Percentiles rank a stretch among this genome's conserved stretches.
Conservation (phyloP, 2,888 invertebrate species). For the Podotricha telesiphe region DNA sequence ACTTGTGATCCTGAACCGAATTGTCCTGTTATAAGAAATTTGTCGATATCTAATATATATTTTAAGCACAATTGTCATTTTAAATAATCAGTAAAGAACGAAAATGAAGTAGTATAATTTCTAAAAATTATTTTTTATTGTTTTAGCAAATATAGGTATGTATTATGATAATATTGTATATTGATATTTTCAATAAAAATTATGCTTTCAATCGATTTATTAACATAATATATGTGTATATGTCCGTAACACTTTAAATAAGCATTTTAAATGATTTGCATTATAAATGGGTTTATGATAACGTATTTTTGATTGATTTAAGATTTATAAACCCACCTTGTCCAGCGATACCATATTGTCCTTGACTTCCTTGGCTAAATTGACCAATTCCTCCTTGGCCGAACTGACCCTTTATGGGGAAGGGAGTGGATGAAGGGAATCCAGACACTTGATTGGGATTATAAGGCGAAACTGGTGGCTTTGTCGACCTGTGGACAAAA, state of each 20-base stretch:
- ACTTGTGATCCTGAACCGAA: conserved; percentile 36
- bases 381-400: conserved; percentile 43
- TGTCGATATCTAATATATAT: background rate
- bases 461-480: conserved; percentile 54
- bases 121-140: background rate
- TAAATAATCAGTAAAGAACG: background rate
- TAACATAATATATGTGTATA: background rate
- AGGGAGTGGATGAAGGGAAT: conserved; percentile 37
- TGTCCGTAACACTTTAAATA: background rate
- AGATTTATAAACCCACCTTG: conserved; percentile 36
- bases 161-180: background rate
- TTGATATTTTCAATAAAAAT: background rate
- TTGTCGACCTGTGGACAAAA: conserved; percentile 47
- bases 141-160: background rate
- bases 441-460: conserved; percentile 58
- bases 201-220: conserved; percentile 1
- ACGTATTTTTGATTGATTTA: conserved; percentile 10
- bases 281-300: background rate
- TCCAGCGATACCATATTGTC: conserved; percentile 42
- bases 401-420: conserved; percentile 53
- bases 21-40: conserved; percentile 31
- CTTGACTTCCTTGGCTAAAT: conserved; percentile 35
- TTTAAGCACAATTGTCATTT: background rate
- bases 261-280: conserved; percentile 17
- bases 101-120: background rate